Percentiles rank a stretch among this genome's conserved stretches.
These are phyloP conservation scores for Drosophila vallismaia DNA, from an alignment of 2,888 invertebrate genomes.

Conservation along the genomic window DNA sequence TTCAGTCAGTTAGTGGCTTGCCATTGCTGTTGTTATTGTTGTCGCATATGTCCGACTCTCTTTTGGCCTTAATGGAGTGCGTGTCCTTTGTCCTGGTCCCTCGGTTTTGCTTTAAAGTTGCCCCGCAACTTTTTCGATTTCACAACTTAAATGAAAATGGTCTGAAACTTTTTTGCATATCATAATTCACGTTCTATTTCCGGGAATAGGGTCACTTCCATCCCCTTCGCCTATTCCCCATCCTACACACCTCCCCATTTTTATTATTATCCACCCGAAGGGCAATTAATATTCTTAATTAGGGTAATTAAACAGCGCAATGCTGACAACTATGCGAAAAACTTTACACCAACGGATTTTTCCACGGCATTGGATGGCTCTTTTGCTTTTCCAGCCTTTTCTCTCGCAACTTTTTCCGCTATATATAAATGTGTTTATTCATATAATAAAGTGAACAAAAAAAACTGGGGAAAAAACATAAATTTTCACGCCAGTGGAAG, in stretches of 20 bases:
- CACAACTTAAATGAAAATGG: constrained; percentile 70
- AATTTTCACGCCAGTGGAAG: constrained; percentile 70
- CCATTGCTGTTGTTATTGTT: constrained; percentile 49
- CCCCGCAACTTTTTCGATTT: constrained; percentile 75
- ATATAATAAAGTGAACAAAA: constrained; percentile 42
- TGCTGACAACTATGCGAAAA: constrained; percentile 83
- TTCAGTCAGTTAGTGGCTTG: constrained; percentile 69
- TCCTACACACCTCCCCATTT: constrained; percentile 15
- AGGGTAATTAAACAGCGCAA: constrained; percentile 83
- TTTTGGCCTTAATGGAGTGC: constrained; percentile 69
- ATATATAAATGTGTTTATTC: constrained; percentile 22
- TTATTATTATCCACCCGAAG: constrained; percentile 46
- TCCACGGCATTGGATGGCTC: constrained; percentile 31
- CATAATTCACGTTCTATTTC: constrained; percentile 74
- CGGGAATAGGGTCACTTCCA: constrained; percentile 35
- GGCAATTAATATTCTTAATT: constrained; percentile 84
- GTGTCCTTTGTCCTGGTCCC: constrained; percentile 51
- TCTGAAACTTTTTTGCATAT: constrained; percentile 68
- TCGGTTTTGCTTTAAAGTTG: constrained; percentile 57
- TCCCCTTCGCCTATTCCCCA: neutral
- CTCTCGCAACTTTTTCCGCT: constrained; percentile 2
- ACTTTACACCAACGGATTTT: constrained; percentile 55
- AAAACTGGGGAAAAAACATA: constrained; percentile 61
- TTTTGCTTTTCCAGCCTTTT: neutral
- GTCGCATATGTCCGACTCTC: constrained; percentile 52